phyloP scores from a whole-genome alignment of 2,113 vertebrate species.

The Aix galericulata region DNA sequence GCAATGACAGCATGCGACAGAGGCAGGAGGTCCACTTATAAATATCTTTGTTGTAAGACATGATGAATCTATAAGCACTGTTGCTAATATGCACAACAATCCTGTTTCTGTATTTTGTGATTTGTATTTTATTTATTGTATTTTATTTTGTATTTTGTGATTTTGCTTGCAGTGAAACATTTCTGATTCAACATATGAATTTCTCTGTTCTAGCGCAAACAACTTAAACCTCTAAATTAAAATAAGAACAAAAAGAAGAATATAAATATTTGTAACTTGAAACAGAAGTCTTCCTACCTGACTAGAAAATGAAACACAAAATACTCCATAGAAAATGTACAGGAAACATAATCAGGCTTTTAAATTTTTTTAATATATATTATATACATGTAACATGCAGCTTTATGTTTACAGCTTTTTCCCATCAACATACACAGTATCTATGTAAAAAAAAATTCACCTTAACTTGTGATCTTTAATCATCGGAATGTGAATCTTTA shows the following conservation, averaged over 20 bases:
- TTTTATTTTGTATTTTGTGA: not conserved
- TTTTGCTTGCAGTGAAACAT: not conserved
- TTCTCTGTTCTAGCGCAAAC: not conserved
- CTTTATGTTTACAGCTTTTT: not conserved
- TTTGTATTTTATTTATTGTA: not conserved
- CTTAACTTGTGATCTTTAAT: not conserved
- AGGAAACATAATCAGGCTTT: not conserved
- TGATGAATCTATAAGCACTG: conserved; percentile 19
- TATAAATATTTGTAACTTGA: not conserved
- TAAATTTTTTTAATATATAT: not conserved
- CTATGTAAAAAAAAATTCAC: not conserved
- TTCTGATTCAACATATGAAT: not conserved
- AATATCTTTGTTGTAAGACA: conserved; percentile 60
- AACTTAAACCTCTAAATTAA: not conserved
- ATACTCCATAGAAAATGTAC: not conserved
- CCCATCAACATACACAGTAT: not conserved
- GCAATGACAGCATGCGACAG: conserved; percentile 50
- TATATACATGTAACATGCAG: not conserved
- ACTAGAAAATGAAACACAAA: not conserved
- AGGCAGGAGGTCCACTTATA: conserved; percentile 65
- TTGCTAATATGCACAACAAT: not conserved
- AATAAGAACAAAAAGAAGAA: not conserved
- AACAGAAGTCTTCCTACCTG: not conserved
- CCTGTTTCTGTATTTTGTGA: not conserved
- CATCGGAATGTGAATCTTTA: not conserved